Base-by-base conservation (phyloP, 2,888 invertebrate species). In the Ommatoiulus sabulosus region DNA sequence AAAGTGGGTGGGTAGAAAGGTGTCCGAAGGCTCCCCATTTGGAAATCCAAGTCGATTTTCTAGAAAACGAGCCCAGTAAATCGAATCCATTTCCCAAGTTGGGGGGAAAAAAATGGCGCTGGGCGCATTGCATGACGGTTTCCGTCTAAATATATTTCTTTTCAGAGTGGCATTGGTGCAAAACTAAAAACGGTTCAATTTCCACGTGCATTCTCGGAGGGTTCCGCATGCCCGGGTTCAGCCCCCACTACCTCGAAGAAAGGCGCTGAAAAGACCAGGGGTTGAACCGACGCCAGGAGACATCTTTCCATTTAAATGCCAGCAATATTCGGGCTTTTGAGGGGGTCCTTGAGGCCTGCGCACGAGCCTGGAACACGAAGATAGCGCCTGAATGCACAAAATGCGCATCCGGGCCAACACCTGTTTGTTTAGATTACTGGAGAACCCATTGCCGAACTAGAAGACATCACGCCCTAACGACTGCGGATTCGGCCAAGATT, bases 321-420 rank as follows among this genome's bases (percentile, higher is more conserved):
- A 63, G 20, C 63, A 63, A 63, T 63, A 63, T 63, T 63, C 63
- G n/a, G n/a, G 63, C n/a, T n/a, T 63, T 72, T 24, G 72, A 24
- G 17, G 24, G 72, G 72, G 72, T 72, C 72, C 72, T 72, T 24
- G 24, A 24, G 72, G 72, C 72, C 24, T 72, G 24, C 0, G n/a
- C 24, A 24, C 72, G 72, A 72, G 24, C 72, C 72, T 72, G 72
- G 24, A 72, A 72, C 72, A 72, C 8, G 72, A 24, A 72, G 72
- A 72, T 72, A 72, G 72, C 72, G 72, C 72, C 72, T 72, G 72
- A 7, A 0, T 72, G 72, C 72, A 72, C 72, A 72, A 72, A 72
- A 72, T 72, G 72, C 72, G 72, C 72, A 72, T 72, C 72, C 24
- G 24, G 72, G 24, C 24, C 24, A 72, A 24, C 72, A 72, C 72